These are phyloP conservation scores for Phylloscopus whistleri DNA, from an alignment of 2,113 vertebrate genomes.

Conservation along the genomic window DNA sequence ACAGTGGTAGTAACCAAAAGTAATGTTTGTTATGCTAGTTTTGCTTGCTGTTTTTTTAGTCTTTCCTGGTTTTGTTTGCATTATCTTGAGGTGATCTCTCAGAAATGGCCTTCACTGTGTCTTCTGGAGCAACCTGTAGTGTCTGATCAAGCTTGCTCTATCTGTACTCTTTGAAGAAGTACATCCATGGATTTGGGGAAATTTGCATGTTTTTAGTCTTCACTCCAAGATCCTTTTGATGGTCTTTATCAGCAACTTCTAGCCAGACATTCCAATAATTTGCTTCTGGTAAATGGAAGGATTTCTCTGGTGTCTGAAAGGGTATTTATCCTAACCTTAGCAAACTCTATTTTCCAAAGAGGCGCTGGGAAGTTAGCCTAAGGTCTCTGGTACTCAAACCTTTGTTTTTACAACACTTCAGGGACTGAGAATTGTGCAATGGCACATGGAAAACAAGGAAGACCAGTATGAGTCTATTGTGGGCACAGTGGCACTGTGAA, in stretches of 20 bases:
- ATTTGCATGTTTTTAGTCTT: neutral
- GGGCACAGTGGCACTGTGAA: neutral
- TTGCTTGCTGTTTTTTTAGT: neutral
- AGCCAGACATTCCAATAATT: neutral
- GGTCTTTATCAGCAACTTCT: neutral
- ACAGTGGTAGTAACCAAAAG: neutral
- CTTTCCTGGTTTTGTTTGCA: neutral
- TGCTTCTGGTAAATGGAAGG: neutral
- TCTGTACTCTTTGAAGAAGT: neutral
- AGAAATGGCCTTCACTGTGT: neutral
- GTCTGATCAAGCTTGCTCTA: neutral
- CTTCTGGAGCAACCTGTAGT: neutral
- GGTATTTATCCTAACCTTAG: neutral
- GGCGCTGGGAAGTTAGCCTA: neutral
- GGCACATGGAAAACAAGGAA: neutral
- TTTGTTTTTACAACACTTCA: neutral
- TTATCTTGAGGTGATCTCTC: neutral
- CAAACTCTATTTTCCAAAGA: neutral
- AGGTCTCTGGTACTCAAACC: neutral
- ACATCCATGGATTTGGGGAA: neutral
- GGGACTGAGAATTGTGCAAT: neutral
- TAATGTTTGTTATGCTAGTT: neutral
- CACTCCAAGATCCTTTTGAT: neutral
- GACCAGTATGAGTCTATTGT: neutral
- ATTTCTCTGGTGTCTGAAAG: neutral